Conservation (phyloP, 2,113 vertebrate species). For the Salvator merianae region DNA sequence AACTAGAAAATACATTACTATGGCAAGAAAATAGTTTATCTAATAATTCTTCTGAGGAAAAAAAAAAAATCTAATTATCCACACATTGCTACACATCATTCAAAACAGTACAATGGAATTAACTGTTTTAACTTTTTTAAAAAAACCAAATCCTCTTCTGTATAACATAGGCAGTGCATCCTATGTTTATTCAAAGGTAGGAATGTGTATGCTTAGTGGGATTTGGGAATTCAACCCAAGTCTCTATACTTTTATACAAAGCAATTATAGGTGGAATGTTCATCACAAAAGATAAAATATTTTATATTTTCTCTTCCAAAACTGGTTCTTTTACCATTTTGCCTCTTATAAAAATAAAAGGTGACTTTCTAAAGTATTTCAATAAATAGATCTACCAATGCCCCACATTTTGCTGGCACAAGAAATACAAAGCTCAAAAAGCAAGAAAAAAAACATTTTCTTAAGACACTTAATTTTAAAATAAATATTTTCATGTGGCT, state of each 20-base stretch:
- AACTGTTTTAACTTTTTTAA: constrained; percentile 37
- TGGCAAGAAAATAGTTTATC: constrained; percentile 55
- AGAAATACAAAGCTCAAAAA: constrained; percentile 54
- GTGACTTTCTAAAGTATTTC: constrained; percentile 66
- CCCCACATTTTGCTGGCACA: constrained; percentile 61
- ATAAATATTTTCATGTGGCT: constrained; percentile 45
- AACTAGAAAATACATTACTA: constrained; percentile 56
- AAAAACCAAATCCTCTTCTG: constrained; percentile 66
- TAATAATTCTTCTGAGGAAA: constrained; percentile 34
- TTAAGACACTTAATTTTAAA: constrained; percentile 43
- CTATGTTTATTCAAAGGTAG: neutral
- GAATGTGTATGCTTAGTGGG: neutral
- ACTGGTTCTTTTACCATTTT: constrained; percentile 40
- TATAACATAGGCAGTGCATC: constrained; percentile 34
- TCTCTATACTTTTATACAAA: constrained; percentile 46
- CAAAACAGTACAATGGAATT: constrained; percentile 54
- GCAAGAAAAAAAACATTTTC: constrained; percentile 54
- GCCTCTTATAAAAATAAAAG: constrained; percentile 70
- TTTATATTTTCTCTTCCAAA: constrained; percentile 57
- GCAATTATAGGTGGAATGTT: constrained; percentile 66
- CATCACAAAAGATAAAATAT: constrained; percentile 60
- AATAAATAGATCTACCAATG: constrained; percentile 70
- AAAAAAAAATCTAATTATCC: constrained; percentile 59
- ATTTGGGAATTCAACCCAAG: neutral
- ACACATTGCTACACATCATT: constrained; percentile 61